phyloP scores from a whole-genome alignment of 2,113 vertebrate genomes.

The cat (Felis catus) region DNA sequence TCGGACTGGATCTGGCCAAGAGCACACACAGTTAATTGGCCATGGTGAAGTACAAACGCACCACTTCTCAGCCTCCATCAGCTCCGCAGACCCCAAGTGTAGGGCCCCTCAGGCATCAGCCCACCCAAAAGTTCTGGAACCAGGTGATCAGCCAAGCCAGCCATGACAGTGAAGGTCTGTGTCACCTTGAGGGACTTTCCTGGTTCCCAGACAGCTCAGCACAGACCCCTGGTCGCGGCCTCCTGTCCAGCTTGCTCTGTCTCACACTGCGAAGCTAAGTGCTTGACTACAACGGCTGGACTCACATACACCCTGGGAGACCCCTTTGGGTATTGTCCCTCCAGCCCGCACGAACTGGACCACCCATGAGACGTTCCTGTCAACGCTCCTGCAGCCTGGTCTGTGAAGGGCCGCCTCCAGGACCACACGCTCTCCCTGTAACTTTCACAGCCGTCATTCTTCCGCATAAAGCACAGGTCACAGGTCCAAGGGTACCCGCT shows the following conservation, averaged over 20 bases:
- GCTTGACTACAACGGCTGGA: neutral
- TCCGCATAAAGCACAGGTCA: neutral
- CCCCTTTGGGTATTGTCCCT: neutral
- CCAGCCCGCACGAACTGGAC: neutral
- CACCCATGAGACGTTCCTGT: neutral
- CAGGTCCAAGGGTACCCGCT: neutral
- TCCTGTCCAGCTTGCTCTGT: neutral
- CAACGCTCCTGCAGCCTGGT: neutral
- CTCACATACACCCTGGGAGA: neutral
- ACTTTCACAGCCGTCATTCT: neutral
- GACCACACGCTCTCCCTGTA: accelerated
- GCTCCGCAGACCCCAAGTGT: neutral
- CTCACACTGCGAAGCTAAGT: accelerated
- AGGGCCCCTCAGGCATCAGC: neutral
- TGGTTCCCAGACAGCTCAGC: neutral
- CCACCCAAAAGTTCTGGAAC: neutral
- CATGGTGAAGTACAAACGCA: accelerated
- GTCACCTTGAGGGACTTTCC: neutral
- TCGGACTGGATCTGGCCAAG: neutral
- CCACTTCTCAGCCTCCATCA: neutral
- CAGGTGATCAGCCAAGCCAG: accelerated
- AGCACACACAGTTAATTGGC: neutral
- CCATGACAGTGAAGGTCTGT: accelerated
- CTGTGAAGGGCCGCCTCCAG: neutral
- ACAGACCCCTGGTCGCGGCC: neutral